Evolutionary conservation across 2,888 invertebrate genomes (phyloP).

Genomic region (Ischnus inquisitorius): DNA sequence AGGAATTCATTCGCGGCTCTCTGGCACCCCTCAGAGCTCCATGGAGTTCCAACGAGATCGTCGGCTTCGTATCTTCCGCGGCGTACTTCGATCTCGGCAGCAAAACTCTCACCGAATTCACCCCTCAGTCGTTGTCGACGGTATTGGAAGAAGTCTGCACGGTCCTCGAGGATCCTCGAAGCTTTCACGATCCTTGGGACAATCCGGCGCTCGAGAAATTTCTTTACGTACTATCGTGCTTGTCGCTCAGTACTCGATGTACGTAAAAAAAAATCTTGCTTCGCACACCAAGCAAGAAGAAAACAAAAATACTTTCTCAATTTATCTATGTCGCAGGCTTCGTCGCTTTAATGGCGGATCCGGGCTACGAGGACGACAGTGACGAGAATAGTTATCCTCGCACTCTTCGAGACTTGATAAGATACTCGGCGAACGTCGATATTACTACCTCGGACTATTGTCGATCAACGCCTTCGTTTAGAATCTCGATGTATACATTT

Average conservation of each 20-base stretch:
- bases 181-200: constrained; percentile 82
- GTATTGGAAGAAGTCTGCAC: constrained; percentile 78
- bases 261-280: constrained; percentile 59
- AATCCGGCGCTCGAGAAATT: constrained; percentile 75
- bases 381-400: constrained; percentile 78
- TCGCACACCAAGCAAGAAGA: background rate
- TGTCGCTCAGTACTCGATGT: constrained; percentile 83
- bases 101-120: constrained; percentile 76
- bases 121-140: constrained; percentile 81
- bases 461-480: constrained; percentile 79
- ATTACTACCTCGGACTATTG: constrained; percentile 80
- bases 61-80: constrained; percentile 79
- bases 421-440: constrained; percentile 77
- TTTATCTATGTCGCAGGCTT: constrained; percentile 76
- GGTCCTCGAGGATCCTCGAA: constrained; percentile 76
- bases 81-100: constrained; percentile 78
- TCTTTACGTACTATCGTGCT: constrained; percentile 79
- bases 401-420: constrained; percentile 78
- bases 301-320: constrained; percentile 25
- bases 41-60: constrained; percentile 81
- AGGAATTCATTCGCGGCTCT: constrained; percentile 81
- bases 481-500: constrained; percentile 81
- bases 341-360: constrained; percentile 77
- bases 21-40: constrained; percentile 81
- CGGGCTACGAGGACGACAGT: constrained; percentile 69